These are phyloP conservation scores for Coecobrya sp. DNA, from an alignment of 2,888 invertebrate species.

Conservation along the genomic window DNA sequence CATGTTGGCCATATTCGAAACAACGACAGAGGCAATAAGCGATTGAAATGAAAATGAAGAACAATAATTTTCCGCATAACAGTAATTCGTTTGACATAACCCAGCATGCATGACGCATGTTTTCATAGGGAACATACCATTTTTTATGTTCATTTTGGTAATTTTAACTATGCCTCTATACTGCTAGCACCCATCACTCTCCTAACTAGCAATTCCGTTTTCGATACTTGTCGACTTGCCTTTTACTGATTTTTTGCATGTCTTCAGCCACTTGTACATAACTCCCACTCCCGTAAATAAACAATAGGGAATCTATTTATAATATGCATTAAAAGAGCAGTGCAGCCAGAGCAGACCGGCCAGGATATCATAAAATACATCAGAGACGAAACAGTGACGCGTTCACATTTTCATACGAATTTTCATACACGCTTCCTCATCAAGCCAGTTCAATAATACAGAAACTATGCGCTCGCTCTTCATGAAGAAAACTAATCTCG, in stretches of 20 bases:
- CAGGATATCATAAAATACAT: neutral
- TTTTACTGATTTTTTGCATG: constrained; percentile 38
- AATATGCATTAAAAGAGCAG: neutral
- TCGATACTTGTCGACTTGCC: neutral
- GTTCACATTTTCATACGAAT: neutral
- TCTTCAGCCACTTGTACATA: neutral
- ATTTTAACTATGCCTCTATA: neutral
- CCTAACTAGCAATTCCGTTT: neutral
- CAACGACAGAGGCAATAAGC: neutral
- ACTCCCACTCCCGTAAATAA: neutral
- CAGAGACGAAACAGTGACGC: neutral
- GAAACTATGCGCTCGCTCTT: neutral
- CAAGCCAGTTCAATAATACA: neutral
- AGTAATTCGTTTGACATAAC: neutral
- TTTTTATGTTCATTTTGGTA: neutral
- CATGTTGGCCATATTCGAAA: no score
- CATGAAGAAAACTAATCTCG: constrained; percentile 1
- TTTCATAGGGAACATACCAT: neutral
- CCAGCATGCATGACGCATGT: neutral
- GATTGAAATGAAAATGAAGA: neutral
- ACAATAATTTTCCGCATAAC: neutral
- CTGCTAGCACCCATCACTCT: constrained; percentile 22
- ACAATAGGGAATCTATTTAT: constrained; percentile 8
- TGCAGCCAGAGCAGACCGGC: neutral
- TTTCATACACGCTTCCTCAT: neutral